These are phyloP conservation scores for Heteromyza rotundicornis DNA, from an alignment of 2,888 invertebrate species.

Conservation along the genomic window DNA sequence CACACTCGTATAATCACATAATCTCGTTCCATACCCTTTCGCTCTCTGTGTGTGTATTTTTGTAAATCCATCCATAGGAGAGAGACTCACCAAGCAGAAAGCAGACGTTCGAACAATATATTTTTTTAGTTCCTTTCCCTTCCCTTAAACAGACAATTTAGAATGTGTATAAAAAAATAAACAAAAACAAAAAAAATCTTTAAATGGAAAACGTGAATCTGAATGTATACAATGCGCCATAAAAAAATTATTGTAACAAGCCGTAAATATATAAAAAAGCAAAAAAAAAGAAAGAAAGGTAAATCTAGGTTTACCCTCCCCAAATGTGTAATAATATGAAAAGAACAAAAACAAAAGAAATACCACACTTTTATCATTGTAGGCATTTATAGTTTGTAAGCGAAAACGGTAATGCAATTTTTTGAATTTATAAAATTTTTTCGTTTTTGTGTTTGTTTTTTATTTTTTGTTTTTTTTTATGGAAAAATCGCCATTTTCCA, in stretches of 20 bases:
- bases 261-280: conserved; percentile 36
- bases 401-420: conserved; percentile 17
- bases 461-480: conserved; percentile 5
- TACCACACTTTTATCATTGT: conserved; percentile 12
- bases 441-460: too few species aligned
- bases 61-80: too few species aligned
- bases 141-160: conserved; percentile 32
- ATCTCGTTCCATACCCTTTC: too few species aligned
- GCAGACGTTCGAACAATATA: too few species aligned
- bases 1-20: too few species aligned
- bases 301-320: conserved; percentile 28
- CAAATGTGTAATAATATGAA: conserved; percentile 28
- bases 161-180: conserved; percentile 47
- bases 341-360: conserved; percentile 28
- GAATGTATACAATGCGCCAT: conserved; percentile 49
- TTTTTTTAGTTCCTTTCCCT: background rate
- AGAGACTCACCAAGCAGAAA: too few species aligned
- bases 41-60: too few species aligned
- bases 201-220: conserved; percentile 40
- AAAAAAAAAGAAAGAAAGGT: conserved; percentile 22
- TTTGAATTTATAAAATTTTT: background rate
- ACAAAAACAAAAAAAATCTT: conserved; percentile 11
- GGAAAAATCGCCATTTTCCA: background rate
- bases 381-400: conserved; percentile 21
- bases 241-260: conserved; percentile 36